Conservation (phyloP, 1,140 invertebrate genomes). For the Orussus abietinus region DNA sequence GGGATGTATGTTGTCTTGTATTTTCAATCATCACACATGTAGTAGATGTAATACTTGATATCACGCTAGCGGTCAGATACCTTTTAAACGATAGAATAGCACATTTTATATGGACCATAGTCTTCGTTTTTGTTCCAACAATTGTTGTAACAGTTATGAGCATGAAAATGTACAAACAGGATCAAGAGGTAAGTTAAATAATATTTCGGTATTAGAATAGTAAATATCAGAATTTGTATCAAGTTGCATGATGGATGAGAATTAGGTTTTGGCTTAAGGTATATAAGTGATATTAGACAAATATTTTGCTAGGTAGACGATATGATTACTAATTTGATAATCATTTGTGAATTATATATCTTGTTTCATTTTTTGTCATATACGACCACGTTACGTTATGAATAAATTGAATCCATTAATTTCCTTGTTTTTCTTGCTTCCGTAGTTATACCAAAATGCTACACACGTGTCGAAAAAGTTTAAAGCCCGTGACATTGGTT, state of each 20-base stretch:
- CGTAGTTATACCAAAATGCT: constrained; percentile 10
- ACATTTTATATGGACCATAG: constrained; percentile 50
- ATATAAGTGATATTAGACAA: no score
- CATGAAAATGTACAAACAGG: constrained; percentile 52
- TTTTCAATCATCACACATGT: constrained; percentile 52
- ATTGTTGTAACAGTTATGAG: constrained; percentile 54
- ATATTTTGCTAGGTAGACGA: neutral
- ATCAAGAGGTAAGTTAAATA: constrained; percentile 36
- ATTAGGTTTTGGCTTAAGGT: no score
- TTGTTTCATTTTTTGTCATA: constrained; percentile 2
- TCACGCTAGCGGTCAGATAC: constrained; percentile 52
- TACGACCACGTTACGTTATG: constrained; percentile 3
- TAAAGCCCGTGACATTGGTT: constrained; percentile 32
- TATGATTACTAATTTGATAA: neutral
- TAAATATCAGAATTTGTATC: no score
- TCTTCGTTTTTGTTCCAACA: constrained; percentile 56
- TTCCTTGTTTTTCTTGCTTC: constrained; percentile 8
- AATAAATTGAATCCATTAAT: neutral
- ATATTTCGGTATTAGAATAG: neutral
- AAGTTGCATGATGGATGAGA: no score
- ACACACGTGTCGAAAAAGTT: constrained; percentile 11
- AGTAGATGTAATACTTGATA: constrained; percentile 53
- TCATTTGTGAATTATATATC: no score
- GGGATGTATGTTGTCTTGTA: constrained; percentile 47
- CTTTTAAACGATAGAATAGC: constrained; percentile 33